Base-by-base conservation (phyloP, 2,797 vertebrate genomes). In the Enteromius afrohamiltoni region DNA sequence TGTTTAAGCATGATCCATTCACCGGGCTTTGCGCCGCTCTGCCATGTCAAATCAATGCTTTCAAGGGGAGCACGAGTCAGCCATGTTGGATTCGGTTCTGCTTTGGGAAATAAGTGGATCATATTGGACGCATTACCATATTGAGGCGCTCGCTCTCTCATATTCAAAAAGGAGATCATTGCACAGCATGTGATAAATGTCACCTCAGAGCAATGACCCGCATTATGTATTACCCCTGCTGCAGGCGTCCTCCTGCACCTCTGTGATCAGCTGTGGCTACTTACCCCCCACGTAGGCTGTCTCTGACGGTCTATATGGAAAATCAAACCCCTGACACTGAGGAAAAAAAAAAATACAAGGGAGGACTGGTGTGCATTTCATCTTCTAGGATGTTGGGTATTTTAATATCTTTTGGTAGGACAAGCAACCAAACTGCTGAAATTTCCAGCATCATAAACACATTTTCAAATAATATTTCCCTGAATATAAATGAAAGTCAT, bases 111-210 rank as follows among this genome's bases (percentile, higher is more conserved):
- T 89, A 89, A 89, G 88, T 88, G 87, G 87, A 89, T 90, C 87
- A 88, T 88, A 88, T 86, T 89, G 86, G 85, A 85, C 60, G 84
- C 86, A 88, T 89, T 88, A 87, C 86, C 85, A 89, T 88, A 89
- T 78, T 83, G 85, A 87, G 83, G 78, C 73, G 21, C 83, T 84
- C 45, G 26, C 65, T 80, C 82, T n/a, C 82, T 88, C 80, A 85
- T 86, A 86, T 89, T 86, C 85, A 88, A 91, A 91, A 86, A 89
- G 85, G 81, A 90, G 89, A 88, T 89, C 89, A 87, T 88, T 86
- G 85, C 86, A 81, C 85, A 90, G 87, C 87, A 69, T 86, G 84
- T 89, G 85, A 88, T 89, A 87, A 90, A 87, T 87, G 86, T 88
- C 87, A 86, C 85, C 76, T 88, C 77, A 83, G 83, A 90, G 86